These are phyloP conservation scores for Numenius phaeopus DNA, from an alignment of 2,797 vertebrate genomes.

Conservation along the genomic window DNA sequence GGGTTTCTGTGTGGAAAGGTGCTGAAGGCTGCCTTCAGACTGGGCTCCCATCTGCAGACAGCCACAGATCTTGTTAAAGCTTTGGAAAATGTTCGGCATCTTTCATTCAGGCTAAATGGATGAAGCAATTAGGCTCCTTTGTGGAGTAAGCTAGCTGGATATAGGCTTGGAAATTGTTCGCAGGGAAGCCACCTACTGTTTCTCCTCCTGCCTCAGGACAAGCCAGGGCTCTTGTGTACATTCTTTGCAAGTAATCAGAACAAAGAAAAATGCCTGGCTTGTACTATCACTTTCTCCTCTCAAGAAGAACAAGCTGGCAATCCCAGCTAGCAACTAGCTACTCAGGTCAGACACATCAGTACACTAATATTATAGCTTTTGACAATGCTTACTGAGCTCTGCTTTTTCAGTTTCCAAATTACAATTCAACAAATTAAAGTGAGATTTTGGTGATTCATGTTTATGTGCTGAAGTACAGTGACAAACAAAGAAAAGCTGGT, in stretches of 20 bases:
- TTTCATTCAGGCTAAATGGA: neutral
- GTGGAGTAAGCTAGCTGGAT: neutral
- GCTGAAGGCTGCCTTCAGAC: neutral
- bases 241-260: neutral
- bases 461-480: neutral
- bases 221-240: neutral
- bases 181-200: neutral
- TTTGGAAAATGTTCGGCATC: neutral
- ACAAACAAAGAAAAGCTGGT: neutral
- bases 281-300: neutral
- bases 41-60: neutral
- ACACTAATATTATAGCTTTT: neutral
- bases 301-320: neutral
- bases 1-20: neutral
- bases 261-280: neutral
- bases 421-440: neutral
- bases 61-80: neutral
- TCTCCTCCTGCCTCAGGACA: neutral
- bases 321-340: neutral
- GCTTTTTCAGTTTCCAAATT: neutral
- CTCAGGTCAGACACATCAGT: neutral
- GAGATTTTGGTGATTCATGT: neutral
- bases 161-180: neutral
- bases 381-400: neutral
- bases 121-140: neutral